Conservation (phyloP, 2,888 invertebrate genomes). For the Lochmaea capreae region DNA sequence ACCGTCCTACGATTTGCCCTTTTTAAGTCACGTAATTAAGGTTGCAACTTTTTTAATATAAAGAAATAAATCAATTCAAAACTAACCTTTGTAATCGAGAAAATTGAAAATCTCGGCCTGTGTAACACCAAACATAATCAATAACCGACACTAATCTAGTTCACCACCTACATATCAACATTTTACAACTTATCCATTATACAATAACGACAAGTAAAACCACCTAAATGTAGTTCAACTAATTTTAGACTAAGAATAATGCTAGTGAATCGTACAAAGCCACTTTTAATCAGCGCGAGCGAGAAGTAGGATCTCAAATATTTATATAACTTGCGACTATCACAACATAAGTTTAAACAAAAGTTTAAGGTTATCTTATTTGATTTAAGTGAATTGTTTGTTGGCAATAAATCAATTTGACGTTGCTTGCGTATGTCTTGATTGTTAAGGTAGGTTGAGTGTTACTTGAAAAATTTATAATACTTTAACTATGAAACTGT, state of each 20-base stretch:
- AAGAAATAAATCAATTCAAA: not conserved
- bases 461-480: too few relatives aligned
- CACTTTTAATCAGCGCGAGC: not conserved
- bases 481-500: too few relatives aligned
- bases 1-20: too few relatives aligned
- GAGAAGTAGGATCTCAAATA: not conserved
- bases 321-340: slow-evolving; percentile 12
- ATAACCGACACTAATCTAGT: not conserved
- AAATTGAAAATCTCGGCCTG: not conserved
- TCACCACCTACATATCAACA: slow-evolving; percentile 13
- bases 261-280: not conserved
- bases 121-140: not conserved
- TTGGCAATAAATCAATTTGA: not conserved
- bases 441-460: not conserved
- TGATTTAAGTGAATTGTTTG: not conserved
- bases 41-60: too few relatives aligned
- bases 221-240: slow-evolving; percentile 11
- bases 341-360: not conserved
- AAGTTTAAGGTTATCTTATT: slow-evolving; percentile 16
- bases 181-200: not conserved
- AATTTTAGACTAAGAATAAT: slow-evolving; percentile 16
- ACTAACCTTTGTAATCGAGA: not conserved
- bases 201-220: slow-evolving; percentile 10
- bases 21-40: too few relatives aligned
- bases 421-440: not conserved